These are phyloP conservation scores for Otocyon megalotis DNA, from an alignment of 2,113 vertebrate genomes.

Conservation along the genomic window DNA sequence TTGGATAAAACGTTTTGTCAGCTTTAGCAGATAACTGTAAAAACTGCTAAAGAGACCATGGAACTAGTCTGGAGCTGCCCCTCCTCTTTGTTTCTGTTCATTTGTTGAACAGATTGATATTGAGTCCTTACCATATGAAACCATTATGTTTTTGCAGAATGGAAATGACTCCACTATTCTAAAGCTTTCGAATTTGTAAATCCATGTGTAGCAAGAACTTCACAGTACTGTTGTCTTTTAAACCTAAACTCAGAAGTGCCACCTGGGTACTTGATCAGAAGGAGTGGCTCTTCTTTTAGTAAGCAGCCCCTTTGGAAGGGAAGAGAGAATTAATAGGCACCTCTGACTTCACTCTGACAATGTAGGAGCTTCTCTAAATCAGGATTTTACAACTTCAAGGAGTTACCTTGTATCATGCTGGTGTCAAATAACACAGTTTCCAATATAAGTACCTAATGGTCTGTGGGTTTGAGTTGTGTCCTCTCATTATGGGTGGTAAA, in stretches of 20 bases:
- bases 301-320: not conserved
- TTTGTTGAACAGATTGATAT: not conserved
- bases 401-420: not conserved
- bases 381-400: not conserved
- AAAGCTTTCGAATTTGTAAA: not conserved
- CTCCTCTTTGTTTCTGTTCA: not conserved
- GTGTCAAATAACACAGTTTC: not conserved
- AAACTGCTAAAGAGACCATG: not conserved
- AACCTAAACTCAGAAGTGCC: not conserved
- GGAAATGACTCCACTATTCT: not conserved
- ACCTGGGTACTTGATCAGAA: not conserved
- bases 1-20: not conserved
- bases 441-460: not conserved
- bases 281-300: not conserved
- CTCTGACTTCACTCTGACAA: not conserved
- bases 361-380: not conserved
- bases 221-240: not conserved
- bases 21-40: not conserved
- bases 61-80: not conserved
- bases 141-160: not conserved
- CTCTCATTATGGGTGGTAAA: not conserved
- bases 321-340: not conserved
- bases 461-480: not conserved
- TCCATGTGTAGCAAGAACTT: not conserved
- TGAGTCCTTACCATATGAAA: not conserved